Percentiles rank a stretch among this genome's conserved stretches.
These are phyloP conservation scores for Anas platyrhynchos DNA, from an alignment of 2,113 vertebrate genomes.

Conservation along the genomic window DNA sequence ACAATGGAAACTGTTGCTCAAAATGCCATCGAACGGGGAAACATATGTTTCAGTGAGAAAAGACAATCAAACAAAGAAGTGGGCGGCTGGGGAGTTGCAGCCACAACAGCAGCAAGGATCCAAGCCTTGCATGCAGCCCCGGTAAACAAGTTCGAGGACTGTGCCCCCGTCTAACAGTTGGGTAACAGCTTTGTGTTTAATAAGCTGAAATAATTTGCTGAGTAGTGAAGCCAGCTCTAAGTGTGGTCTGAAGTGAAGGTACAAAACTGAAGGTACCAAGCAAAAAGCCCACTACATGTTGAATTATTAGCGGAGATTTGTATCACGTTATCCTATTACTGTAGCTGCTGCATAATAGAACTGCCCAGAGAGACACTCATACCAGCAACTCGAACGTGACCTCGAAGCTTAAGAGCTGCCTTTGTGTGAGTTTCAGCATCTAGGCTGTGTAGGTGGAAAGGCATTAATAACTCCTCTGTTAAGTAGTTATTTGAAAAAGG, in stretches of 20 bases:
- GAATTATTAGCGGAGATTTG: conserved; percentile 20
- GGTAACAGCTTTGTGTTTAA: conserved; percentile 39
- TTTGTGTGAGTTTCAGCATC: neutral
- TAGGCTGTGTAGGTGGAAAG: neutral
- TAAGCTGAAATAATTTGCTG: conserved; percentile 21
- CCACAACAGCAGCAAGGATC: neutral
- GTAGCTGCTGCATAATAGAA: conserved; percentile 29
- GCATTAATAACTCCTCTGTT: conserved; percentile 1
- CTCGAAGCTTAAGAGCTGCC: conserved; percentile 4
- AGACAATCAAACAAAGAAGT: conserved; percentile 54
- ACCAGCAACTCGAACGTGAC: neutral
- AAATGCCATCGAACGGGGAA: neutral
- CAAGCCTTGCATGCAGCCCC: neutral
- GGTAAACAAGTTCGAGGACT: neutral
- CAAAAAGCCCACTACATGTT: conserved; percentile 21
- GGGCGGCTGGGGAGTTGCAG: conserved; percentile 21
- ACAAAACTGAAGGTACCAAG: neutral
- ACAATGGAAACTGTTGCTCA: conserved; percentile 52
- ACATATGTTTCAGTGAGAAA: conserved; percentile 49
- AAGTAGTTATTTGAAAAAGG: conserved; percentile 10
- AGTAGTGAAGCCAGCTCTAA: neutral
- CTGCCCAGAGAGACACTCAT: conserved; percentile 12
- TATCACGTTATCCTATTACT: neutral
- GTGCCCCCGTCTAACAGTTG: neutral
- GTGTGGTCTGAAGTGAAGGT: neutral